phyloP scores from a whole-genome alignment of 1,140 invertebrate species.

The Philotrypesis tridentata region DNA sequence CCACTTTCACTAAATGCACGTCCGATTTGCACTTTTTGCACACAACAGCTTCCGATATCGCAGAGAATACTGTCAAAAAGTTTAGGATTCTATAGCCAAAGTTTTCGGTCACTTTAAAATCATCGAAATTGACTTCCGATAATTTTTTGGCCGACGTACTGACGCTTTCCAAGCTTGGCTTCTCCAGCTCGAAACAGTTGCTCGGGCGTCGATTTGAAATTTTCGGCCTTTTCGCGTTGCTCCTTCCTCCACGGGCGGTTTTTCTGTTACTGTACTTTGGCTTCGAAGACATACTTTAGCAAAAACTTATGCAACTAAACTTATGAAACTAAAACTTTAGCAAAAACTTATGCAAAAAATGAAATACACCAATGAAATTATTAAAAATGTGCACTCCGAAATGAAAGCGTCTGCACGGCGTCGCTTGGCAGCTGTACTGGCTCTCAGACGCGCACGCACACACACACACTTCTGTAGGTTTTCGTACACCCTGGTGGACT shows the following conservation, averaged over 20 bases:
- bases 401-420: neutral
- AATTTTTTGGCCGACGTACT: slow-evolving; percentile 51
- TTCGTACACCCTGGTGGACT: no score
- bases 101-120: slow-evolving; percentile 43
- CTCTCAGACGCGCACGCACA: slow-evolving; percentile 13
- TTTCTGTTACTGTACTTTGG: neutral
- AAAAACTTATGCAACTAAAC: no score
- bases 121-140: slow-evolving; percentile 12
- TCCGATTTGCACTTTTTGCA: slow-evolving; percentile 48
- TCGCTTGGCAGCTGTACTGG: slow-evolving; percentile 22
- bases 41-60: slow-evolving; percentile 37
- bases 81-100: slow-evolving; percentile 50
- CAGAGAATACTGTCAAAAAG: slow-evolving; percentile 46
- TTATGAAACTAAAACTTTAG: no score
- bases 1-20: slow-evolving; percentile 40
- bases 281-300: neutral
- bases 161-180: slow-evolving; percentile 33
- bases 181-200: slow-evolving; percentile 46
- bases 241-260: neutral
- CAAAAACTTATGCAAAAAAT: neutral
- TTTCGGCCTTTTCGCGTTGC: neutral
- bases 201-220: slow-evolving; percentile 34
- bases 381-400: neutral
- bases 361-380: neutral
- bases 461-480: no score